Percentiles rank a stretch among this genome's conserved stretches.
Evolutionary conservation across 2,113 vertebrate genomes (phyloP).

Genomic region (Nyctibius bracteatus): DNA sequence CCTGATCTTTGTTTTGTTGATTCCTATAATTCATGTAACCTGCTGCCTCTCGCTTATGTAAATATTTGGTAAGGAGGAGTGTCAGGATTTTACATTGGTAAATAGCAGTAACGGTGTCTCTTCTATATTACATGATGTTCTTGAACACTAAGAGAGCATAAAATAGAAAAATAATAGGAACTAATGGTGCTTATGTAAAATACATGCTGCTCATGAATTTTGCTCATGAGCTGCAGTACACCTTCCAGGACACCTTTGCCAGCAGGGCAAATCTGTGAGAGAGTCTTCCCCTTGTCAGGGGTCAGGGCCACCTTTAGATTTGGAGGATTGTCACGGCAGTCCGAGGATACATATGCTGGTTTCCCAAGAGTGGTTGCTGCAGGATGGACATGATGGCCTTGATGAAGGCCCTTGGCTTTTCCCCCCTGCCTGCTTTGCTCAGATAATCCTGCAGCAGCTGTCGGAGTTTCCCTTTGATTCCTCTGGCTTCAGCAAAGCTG

Average conservation of each 20-base stretch:
- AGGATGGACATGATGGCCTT: fast-evolving
- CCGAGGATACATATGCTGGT: not conserved
- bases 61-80: not conserved
- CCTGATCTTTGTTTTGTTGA: not conserved
- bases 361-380: not conserved
- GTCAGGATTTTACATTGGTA: not conserved
- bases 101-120: not conserved
- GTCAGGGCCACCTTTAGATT: not conserved
- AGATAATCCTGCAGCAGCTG: conserved; percentile 33
- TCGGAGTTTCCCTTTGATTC: not conserved
- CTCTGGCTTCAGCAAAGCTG: not conserved
- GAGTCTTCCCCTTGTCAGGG: not conserved
- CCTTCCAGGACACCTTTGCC: not conserved
- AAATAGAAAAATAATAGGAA: not conserved
- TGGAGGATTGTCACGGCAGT: fast-evolving
- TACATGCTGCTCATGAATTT: not conserved
- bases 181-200: not conserved
- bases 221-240: not conserved
- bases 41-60: not conserved
- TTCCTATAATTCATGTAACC: not conserved
- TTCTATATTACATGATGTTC: not conserved
- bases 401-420: not conserved
- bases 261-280: not conserved
- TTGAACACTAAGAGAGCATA: not conserved
- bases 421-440: not conserved